Evolutionary conservation across 2,888 invertebrate species (phyloP).

Genomic region (Megalurothrips usitatus): DNA sequence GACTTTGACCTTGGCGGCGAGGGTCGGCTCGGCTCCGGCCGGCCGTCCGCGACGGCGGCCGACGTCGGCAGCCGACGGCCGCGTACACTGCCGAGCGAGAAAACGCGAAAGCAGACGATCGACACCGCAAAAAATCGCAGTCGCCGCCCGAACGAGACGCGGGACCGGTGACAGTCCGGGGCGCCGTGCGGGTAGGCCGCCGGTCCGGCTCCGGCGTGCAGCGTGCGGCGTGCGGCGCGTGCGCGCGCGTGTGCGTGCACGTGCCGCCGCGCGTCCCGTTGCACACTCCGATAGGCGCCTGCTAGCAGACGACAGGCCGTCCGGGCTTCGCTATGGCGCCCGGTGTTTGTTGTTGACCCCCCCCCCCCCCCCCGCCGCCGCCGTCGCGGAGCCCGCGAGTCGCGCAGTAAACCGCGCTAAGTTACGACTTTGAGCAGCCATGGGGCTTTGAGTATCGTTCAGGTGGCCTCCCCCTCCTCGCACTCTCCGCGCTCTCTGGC

Average conservation of each 20-base stretch:
- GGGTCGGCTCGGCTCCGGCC: not conserved
- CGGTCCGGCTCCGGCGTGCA: too few species aligned
- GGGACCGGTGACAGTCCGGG: too few species aligned
- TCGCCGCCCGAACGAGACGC: too few species aligned
- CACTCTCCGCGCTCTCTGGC: not conserved
- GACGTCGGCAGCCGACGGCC: not conserved
- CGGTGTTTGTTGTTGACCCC: not conserved
- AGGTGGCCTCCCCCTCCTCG: not conserved
- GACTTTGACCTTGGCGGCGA: conserved; percentile 11
- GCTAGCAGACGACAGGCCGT: not conserved
- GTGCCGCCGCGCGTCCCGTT: not conserved
- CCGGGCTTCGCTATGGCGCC: not conserved
- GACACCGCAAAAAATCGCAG: not conserved
- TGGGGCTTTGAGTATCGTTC: not conserved
- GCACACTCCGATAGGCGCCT: not conserved
- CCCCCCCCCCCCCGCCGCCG: not conserved
- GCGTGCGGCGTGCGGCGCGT: too few species aligned
- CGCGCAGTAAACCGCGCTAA: conserved; percentile 3
- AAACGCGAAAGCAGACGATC: not conserved
- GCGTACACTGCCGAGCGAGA: not conserved
- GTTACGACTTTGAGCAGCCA: not conserved
- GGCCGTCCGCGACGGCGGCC: not conserved
- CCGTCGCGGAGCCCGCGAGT: not conserved
- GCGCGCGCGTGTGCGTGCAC: not conserved
- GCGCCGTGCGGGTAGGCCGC: too few species aligned